Base-by-base conservation (phyloP, 2,113 vertebrate species). In the Amazona vittata region DNA sequence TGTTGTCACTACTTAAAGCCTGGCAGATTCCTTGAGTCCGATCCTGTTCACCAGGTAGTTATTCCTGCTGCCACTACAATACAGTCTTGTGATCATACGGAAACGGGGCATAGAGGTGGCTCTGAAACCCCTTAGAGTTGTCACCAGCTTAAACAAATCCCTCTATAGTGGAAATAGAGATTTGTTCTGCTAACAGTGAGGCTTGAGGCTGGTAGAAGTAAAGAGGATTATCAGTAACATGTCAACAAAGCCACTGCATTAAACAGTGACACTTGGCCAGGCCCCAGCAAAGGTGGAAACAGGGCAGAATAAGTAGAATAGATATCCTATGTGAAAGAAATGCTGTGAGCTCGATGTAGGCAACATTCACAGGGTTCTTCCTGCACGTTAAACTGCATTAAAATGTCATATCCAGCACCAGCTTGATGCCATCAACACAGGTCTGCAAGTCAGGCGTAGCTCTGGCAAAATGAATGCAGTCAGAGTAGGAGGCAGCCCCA, bases 181-280 rank as follows among this genome's bases (percentile, higher is more conserved):
- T 90, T 90, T 92, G 52, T 57, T 93, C 90, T 91, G 79, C 92
- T 90, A 69, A 55, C 65, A 82, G 69, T 1, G 26, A 59, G 63
- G 33, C 39, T 84, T 29, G 46, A 85, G 35, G 55, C 52, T 89
- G 49, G 83, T 65, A 76, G 65, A 92, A 96, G 53, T 86, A 86
- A 90, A 89, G 83, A 81, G 77, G 81, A 94, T 95, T 95, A 92
- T 92, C 89, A 84, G 69, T 52, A 92, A 68, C 57, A 43, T 20
- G 35, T 71, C 94, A 96, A 88, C 96, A 96, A 92, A 94, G 60
- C 64, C 69, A 26, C 57, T 89, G 86, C 83, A 69, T 93, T 89
- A 53, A 95, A 83, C 69, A 57, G 41, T 60, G 76, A 92, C 76
- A 83, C 69, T 86, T 96, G 96, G 83, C 89, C 71, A 68, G 49